Evolutionary conservation across 1,140 invertebrate species (phyloP), one percentile per base, ranked within the genome.

Genomic region (Drosophila navojoa): DNA sequence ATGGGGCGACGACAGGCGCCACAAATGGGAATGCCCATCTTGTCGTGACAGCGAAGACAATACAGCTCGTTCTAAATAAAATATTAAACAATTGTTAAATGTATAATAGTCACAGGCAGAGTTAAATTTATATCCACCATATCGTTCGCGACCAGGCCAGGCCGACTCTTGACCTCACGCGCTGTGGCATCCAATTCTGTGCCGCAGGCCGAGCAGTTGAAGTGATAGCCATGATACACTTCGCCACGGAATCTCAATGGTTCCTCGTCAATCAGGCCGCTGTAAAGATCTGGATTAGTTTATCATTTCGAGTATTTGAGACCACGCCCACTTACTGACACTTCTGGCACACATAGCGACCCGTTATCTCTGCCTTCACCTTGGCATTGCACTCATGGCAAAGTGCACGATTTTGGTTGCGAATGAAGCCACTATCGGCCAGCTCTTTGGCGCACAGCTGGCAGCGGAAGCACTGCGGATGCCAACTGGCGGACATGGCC

Each of bases 401-500:
- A 5, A 99, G 93, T 5, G 99, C 98, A 85, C 98, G 94, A 71
- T 96, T 92, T 62, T 96, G 96, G 92, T 98, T 98, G 90, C 98
- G 97, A 74, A 99, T 98, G 91, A 99, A 99, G 13, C 99, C 99
- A 58, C 97, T 95, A 93, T 99, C 99, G 40, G 99, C 98, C 62
- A 99, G 92, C 93, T 98, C 96, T 70, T 96, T 95, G 66, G 95
- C 94, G 91, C 99, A 99, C 79, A 98, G 94, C 92, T 99, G 97
- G 92, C 99, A 99, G 3, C 96, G 95, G 93, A 99, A 99, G 92
- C 99, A 99, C 59, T 96, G 94, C 1, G 98, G 98, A 93, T 99
- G 99, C 99, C 99, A 99, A 91, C 97, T 99, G 3, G 97, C 95
- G 90, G 99, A 99, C 98, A 99, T 99, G 1, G 99, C 99, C 92